These are phyloP conservation scores for Pseudochirops corinnae DNA, from an alignment of 2,797 vertebrate genomes.

Conservation along the genomic window DNA sequence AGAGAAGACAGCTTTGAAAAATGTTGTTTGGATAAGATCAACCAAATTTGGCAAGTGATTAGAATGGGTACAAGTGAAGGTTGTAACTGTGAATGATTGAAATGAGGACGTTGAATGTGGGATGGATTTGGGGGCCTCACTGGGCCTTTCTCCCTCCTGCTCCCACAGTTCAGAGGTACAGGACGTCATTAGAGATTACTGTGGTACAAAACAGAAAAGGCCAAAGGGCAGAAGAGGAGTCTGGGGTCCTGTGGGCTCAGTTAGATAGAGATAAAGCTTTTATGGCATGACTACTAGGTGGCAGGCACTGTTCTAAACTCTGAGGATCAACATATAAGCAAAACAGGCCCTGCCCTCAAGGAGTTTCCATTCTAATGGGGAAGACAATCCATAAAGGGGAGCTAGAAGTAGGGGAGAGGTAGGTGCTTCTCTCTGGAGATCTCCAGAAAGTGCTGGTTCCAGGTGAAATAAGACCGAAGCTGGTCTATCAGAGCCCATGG, in stretches of 20 bases:
- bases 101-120: neutral
- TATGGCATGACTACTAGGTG: neutral
- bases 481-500: neutral
- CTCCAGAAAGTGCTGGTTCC: neutral
- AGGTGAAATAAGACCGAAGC: no score
- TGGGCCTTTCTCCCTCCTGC: neutral
- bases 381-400: neutral
- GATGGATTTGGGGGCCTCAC: neutral
- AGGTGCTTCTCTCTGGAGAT: neutral
- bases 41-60: neutral
- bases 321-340: neutral
- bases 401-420: neutral
- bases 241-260: neutral
- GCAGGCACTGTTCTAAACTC: neutral
- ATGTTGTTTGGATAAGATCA: neutral
- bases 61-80: neutral
- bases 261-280: neutral
- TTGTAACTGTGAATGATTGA: neutral
- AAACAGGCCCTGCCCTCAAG: neutral
- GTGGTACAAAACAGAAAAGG: neutral
- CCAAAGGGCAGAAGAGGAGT: neutral
- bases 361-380: conserved; percentile 1
- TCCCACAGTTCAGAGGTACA: neutral
- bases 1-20: neutral
- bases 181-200: neutral